These are phyloP conservation scores for Desoria tigrina DNA, from an alignment of 2,888 invertebrate species.

Conservation along the genomic window DNA sequence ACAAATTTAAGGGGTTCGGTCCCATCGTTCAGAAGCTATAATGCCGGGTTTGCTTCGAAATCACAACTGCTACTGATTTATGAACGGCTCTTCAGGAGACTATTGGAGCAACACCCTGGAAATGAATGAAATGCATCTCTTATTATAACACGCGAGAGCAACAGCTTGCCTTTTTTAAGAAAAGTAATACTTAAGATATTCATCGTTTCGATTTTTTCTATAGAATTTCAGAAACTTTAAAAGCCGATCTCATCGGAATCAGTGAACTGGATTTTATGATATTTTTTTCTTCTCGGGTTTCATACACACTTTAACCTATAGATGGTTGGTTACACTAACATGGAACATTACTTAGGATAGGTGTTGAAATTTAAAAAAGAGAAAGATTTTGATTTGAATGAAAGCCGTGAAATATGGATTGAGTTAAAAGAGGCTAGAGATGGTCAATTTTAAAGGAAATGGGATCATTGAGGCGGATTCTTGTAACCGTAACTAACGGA, in stretches of 20 bases:
- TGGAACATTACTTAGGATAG: constrained; percentile 23
- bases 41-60: too few relatives aligned
- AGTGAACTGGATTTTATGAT: constrained; percentile 35
- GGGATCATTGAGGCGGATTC: neutral
- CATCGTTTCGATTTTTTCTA: too few relatives aligned
- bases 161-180: too few relatives aligned
- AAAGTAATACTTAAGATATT: too few relatives aligned
- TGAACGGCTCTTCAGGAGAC: too few relatives aligned
- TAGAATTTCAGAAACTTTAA: too few relatives aligned
- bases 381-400: constrained; percentile 7
- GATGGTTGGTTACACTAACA: too few relatives aligned
- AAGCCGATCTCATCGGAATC: constrained; percentile 4
- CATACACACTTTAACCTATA: neutral
- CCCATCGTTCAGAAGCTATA: constrained; percentile 2
- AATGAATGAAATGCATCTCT: too few relatives aligned
- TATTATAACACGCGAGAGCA: too few relatives aligned
- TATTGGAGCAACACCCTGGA: too few relatives aligned
- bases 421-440: neutral
- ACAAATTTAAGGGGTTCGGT: constrained; percentile 21
- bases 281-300: neutral
- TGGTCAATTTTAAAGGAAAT: neutral
- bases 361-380: constrained; percentile 33
- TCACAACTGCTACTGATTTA: too few relatives aligned
- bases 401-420: constrained; percentile 41
- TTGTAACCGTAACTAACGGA: too few relatives aligned